A percentile compares a stretch with the other conserved stretches of the same genome.
phyloP scores from a whole-genome alignment of 2,797 vertebrate genomes.

The Sus cebifrons region DNA sequence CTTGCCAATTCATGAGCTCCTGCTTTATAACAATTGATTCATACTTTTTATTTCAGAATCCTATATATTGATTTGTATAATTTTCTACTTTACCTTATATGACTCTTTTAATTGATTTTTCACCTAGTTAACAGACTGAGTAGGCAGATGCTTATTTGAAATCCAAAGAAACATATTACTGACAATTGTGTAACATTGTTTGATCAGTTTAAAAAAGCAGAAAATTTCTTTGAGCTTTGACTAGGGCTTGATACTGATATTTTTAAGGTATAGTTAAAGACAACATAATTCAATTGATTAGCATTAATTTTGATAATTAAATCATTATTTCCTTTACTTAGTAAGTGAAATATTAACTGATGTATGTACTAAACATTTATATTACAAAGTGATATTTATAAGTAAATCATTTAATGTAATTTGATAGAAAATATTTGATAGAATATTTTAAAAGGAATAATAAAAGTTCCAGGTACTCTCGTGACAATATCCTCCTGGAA shows the following conservation, averaged over 20 bases:
- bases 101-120: not conserved
- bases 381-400: conserved; percentile 46
- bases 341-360: conserved; percentile 61
- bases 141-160: conserved; percentile 6
- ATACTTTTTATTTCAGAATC: conserved; percentile 23
- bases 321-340: conserved; percentile 70
- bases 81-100: not conserved
- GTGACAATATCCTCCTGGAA: conserved; percentile 9
- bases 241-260: conserved; percentile 59
- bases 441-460: conserved; percentile 33
- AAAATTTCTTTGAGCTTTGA: conserved; percentile 50
- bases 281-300: conserved; percentile 68
- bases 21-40: conserved; percentile 50
- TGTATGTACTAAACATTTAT: conserved; percentile 16
- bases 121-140: not conserved
- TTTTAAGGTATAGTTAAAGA: conserved; percentile 60
- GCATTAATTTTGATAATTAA: conserved; percentile 67
- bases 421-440: conserved; percentile 54
- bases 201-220: conserved; percentile 48
- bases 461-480: conserved; percentile 3
- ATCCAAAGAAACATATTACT: conserved; percentile 37
- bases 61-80: not conserved
- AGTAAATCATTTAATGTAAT: conserved; percentile 61
- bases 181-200: conserved; percentile 40
- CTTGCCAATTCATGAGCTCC: not conserved